A percentile compares a stretch with the other conserved stretches of the same genome.
These are phyloP conservation scores for Poecilia velifera DNA, from an alignment of 2,797 vertebrate genomes.

Conservation along the genomic window DNA sequence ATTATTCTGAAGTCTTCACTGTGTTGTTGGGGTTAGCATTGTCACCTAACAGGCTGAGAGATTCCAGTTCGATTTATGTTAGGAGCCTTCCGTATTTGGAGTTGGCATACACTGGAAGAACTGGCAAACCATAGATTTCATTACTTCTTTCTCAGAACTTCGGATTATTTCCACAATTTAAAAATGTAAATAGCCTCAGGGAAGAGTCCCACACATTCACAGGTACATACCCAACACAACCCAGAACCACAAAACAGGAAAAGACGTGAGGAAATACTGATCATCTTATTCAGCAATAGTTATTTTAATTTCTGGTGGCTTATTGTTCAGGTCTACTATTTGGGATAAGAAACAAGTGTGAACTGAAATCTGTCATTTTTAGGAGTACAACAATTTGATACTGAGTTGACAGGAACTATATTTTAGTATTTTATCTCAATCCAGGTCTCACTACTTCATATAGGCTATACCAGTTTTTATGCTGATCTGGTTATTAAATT, in stretches of 20 bases:
- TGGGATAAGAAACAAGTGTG: neutral
- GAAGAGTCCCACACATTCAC: neutral
- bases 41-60: neutral
- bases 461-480: neutral
- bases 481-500: neutral
- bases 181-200: neutral
- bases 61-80: neutral
- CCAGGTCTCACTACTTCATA: neutral
- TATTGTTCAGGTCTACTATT: neutral
- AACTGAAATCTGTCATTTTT: neutral
- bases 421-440: neutral
- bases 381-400: neutral
- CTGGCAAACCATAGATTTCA: neutral
- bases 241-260: neutral
- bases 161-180: neutral
- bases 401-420: neutral
- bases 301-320: neutral
- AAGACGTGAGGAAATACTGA: neutral
- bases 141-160: neutral
- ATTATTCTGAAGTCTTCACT: neutral
- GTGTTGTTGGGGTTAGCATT: neutral
- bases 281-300: neutral
- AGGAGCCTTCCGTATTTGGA: neutral
- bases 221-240: neutral
- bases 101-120: neutral